phyloP scores from a whole-genome alignment of 1,140 invertebrate genomes.

The Heterodera schachtii region DNA sequence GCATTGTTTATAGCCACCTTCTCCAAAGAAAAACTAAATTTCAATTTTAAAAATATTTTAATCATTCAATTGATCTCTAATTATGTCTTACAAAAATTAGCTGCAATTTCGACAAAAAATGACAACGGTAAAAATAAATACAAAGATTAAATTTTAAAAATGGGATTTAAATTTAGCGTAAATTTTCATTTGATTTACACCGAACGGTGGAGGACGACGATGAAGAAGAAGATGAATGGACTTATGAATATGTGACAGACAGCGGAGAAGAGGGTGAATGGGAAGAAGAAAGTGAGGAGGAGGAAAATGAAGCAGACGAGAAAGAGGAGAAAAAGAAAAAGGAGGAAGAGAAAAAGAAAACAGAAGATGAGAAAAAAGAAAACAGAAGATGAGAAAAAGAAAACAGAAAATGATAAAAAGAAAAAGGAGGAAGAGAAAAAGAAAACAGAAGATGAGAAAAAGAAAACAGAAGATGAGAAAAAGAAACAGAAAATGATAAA shows the following conservation, averaged over 20 bases:
- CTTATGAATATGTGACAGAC: constrained; percentile 37
- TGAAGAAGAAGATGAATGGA: constrained; percentile 39
- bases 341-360: no score
- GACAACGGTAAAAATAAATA: no score
- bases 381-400: no score
- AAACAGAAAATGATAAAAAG: no score
- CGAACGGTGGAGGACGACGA: constrained; percentile 22
- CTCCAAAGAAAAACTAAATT: no score
- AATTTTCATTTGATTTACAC: constrained; percentile 9
- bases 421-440: no score
- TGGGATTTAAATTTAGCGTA: background rate
- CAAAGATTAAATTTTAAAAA: background rate
- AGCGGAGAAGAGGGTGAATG: constrained; percentile 8
- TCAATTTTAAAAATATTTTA: background rate
- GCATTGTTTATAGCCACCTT: background rate
- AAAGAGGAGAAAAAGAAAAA: background rate
- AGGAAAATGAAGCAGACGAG: constrained; percentile 8
- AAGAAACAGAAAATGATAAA: no score
- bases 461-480: no score
- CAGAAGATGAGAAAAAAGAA: no score
- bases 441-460: no score
- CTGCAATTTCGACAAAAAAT: no score
- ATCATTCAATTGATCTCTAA: background rate
- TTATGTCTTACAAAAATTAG: no score
- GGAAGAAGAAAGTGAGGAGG: constrained; percentile 20